phyloP scores from a whole-genome alignment of 2,888 invertebrate species.

The Phytoseiulus persimilis region DNA sequence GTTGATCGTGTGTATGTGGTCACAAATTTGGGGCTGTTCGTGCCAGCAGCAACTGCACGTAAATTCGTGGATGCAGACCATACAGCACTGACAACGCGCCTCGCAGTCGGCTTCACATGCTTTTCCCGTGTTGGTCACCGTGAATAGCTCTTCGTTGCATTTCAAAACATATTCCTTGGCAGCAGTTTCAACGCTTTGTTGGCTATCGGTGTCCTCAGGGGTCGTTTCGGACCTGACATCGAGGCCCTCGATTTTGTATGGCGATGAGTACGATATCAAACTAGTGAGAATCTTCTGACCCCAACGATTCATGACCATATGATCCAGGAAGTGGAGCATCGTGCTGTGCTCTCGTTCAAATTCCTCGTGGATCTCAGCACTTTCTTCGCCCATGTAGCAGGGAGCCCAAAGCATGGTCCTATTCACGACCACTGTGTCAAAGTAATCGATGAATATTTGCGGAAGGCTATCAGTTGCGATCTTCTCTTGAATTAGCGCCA shows the following conservation, averaged over 20 bases:
- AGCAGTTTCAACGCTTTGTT: background rate
- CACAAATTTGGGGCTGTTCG: background rate
- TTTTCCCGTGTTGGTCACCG: slow-evolving; percentile 13
- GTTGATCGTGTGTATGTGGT: slow-evolving; percentile 5
- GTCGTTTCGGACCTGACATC: background rate
- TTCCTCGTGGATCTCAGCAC: background rate
- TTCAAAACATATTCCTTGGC: slow-evolving; percentile 6
- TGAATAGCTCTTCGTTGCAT: background rate
- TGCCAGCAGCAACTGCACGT: slow-evolving; percentile 14
- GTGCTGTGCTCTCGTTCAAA: slow-evolving; percentile 16
- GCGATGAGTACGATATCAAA: slow-evolving; percentile 17
- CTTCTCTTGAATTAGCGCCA: background rate
- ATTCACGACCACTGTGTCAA: slow-evolving; percentile 9
- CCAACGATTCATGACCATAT: slow-evolving; percentile 37
- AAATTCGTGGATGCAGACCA: slow-evolving; percentile 15
- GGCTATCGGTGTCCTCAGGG: background rate
- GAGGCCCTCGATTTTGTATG: background rate
- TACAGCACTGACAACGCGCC: slow-evolving; percentile 7
- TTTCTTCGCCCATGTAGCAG: slow-evolving; percentile 25
- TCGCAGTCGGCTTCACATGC: slow-evolving; percentile 12
- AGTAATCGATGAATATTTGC: background rate
- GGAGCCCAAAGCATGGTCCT: slow-evolving; percentile 19
- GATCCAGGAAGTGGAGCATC: slow-evolving; percentile 13
- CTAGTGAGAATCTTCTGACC: slow-evolving; percentile 9
- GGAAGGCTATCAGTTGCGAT: slow-evolving; percentile 10